These are phyloP conservation scores for Aphaenogaster floridana DNA, from an alignment of 1,140 invertebrate genomes.

Conservation along the genomic window DNA sequence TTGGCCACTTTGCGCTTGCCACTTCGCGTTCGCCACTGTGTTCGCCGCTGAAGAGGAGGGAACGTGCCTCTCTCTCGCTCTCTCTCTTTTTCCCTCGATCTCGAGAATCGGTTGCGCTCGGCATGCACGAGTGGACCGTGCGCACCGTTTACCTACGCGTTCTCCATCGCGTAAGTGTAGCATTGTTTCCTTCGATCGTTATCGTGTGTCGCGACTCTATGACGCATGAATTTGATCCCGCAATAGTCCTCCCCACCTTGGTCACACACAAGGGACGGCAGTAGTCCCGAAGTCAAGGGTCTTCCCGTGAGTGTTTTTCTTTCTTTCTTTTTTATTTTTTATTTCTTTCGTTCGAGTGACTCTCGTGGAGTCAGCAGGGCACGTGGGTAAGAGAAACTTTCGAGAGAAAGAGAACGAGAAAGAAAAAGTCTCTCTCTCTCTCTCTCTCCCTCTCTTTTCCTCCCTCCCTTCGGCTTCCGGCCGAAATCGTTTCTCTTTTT, in stretches of 20 bases:
- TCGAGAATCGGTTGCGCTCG: conserved; percentile 20
- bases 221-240: conserved; percentile 26
- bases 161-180: conserved; percentile 56
- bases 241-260: background rate
- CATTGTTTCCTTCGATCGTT: conserved; percentile 64
- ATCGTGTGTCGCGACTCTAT: background rate
- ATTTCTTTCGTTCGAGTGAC: conserved; percentile 44
- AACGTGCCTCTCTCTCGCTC: background rate
- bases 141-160: conserved; percentile 60
- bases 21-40: conserved; percentile 42
- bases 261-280: too few relatives aligned
- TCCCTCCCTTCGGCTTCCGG: background rate
- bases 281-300: conserved; percentile 13
- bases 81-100: too few relatives aligned
- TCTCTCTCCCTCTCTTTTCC: background rate
- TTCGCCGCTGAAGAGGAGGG: conserved; percentile 14
- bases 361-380: conserved; percentile 51
- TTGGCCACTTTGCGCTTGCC: conserved; percentile 61
- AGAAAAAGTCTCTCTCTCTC: background rate
- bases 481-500: conserved; percentile 1
- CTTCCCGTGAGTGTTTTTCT: conserved; percentile 36
- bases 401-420: conserved; percentile 19
- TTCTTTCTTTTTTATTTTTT: conserved; percentile 19
- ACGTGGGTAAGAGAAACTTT: conserved; percentile 51
- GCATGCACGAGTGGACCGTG: conserved; percentile 35